Evolutionary conservation across 1,140 invertebrate species (phyloP).

Genomic region (Laupala kohalensis): DNA sequence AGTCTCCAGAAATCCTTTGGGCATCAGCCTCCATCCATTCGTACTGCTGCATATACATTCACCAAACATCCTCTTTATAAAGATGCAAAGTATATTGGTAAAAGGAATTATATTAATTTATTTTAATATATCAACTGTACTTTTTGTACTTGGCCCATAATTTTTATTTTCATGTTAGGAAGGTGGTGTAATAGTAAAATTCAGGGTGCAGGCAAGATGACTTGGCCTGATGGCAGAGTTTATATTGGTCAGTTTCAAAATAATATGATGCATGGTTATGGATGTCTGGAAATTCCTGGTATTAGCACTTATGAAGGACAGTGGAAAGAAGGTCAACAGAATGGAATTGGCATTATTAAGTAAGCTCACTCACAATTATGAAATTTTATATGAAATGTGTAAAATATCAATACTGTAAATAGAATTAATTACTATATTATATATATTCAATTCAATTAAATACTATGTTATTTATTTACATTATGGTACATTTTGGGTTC

Average conservation of each 20-base stretch:
- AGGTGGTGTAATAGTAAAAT: conserved; percentile 48
- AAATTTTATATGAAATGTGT: too few relatives aligned
- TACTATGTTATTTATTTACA: too few relatives aligned
- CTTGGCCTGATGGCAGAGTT: conserved; percentile 64
- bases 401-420: too few relatives aligned
- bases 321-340: conserved; percentile 72
- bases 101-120: too few relatives aligned
- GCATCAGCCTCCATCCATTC: conserved; percentile 47
- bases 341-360: conserved; percentile 65
- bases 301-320: conserved; percentile 45
- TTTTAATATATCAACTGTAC: too few relatives aligned
- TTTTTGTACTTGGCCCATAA: neutral
- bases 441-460: too few relatives aligned
- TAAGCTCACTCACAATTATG: too few relatives aligned
- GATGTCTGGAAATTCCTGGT: conserved; percentile 49
- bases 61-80: conserved; percentile 56
- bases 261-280: conserved; percentile 59
- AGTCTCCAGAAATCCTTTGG: conserved; percentile 35
- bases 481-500: too few relatives aligned
- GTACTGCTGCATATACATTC: conserved; percentile 60
- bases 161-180: neutral
- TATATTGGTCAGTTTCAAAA: conserved; percentile 68
- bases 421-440: too few relatives aligned
- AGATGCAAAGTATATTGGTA: conserved; percentile 52
- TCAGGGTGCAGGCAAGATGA: conserved; percentile 65